Evolutionary conservation across 1,140 invertebrate species (phyloP), one percentile per base, ranked within the genome.

Genomic region (Tetramorium simillimum): DNA sequence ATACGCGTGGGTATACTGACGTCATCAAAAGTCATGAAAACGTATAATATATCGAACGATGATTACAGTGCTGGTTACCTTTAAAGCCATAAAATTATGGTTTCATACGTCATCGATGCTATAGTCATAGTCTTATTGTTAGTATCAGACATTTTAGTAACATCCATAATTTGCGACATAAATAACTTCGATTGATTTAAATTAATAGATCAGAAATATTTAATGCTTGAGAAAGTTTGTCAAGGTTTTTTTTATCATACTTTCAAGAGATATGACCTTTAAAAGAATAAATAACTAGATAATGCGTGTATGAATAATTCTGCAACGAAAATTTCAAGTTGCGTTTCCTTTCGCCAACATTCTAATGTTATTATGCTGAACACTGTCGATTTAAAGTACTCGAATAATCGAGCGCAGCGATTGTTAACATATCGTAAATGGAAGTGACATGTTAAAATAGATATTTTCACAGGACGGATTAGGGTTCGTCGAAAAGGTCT

Each of bases 41-140:
- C 49, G 33, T 37, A 40, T 16, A 43, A 33, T 72, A 14, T 58
- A 33, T 72, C 3, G 37, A 72, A 33, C 37, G 16, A 51, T 70
- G 65, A 81, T 56, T 51, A 72, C 51, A 18, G 14, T 43, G 77
- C 12, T 49, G 63, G 28, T 80, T 49, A 58, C 6, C 63, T 21
- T 43, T 81, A 16, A 1, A 56, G 40, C n/a, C 73, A 73, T 73
- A 60, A 18, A 89, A 89, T 89, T 73, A 73, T 24, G 37, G 3
- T 58, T 70, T 63, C 37, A 16, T 78, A 85, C 88, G 88, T 90
- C 89, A 89, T 77, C 67, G 88, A 58, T 46, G 85, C 85, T 89
- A 90, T 90, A 53, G 72, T 5, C 10, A 58, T 33, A 33, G 33
- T n/a, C 24, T 58, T 53, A 49, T 10, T 49, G 14, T 43, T 46